These are phyloP conservation scores for Stichopus horrens DNA, from an alignment of 53 echinoderm and acorn worm species.

Conservation along the genomic window DNA sequence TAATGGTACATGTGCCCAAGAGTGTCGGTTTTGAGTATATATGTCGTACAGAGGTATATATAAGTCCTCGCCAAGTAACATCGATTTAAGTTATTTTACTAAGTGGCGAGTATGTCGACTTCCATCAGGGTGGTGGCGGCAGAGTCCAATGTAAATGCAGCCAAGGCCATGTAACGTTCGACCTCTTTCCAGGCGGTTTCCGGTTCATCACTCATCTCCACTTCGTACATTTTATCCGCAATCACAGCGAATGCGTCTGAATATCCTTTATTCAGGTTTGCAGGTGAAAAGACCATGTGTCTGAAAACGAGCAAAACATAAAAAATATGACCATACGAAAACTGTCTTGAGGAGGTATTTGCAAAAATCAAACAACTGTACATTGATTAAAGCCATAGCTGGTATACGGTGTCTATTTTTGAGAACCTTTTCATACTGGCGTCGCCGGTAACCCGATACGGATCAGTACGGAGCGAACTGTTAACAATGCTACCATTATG, in stretches of 20 bases:
- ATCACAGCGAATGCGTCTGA: conserved; percentile 83
- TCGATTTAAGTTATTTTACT: not conserved
- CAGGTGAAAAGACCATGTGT: conserved; percentile 87
- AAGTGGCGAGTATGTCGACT: conserved; percentile 42
- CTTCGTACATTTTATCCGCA: conserved; percentile 76
- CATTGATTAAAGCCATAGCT: no score
- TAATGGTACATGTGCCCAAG: no score
- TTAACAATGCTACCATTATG: no score
- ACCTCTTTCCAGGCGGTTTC: conserved; percentile 77
- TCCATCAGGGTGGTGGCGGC: conserved; percentile 87
- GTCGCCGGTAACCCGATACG: no score
- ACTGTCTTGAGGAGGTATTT: no score
- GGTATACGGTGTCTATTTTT: no score
- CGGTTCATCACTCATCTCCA: conserved; percentile 71
- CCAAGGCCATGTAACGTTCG: conserved; percentile 77
- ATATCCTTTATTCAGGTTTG: conserved; percentile 75
- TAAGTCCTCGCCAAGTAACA: not conserved
- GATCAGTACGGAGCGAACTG: no score
- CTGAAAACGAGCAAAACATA: conserved; percentile 27
- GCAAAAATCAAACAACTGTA: no score
- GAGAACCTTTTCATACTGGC: no score
- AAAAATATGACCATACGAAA: no score
- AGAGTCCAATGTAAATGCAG: conserved; percentile 84
- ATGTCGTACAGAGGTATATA: not conserved
- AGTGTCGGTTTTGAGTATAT: not conserved